These are phyloP conservation scores for Synergus gifuensis DNA, from an alignment of 2,888 invertebrate genomes.

Conservation along the genomic window DNA sequence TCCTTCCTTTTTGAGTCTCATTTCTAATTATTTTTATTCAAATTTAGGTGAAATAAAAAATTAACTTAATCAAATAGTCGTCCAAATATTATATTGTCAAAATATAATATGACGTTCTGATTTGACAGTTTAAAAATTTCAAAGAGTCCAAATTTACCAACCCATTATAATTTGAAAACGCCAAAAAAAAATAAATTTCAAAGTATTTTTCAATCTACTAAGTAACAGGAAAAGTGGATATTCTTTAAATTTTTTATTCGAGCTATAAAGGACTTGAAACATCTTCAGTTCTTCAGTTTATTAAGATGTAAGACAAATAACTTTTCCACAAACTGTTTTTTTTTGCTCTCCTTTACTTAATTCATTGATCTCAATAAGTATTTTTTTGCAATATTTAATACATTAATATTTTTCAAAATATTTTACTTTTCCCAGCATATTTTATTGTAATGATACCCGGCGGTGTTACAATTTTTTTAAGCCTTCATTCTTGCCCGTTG, in stretches of 20 bases:
- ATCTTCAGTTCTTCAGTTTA: not conserved
- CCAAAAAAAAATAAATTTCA: too few species aligned
- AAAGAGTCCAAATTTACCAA: too few species aligned
- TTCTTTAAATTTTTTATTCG: not conserved
- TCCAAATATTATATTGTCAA: too few species aligned
- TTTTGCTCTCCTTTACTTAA: not conserved
- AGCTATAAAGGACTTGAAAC: not conserved
- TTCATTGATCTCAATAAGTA: too few species aligned
- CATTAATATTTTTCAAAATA: not conserved
- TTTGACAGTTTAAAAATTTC: too few species aligned
- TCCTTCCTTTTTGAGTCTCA: not conserved
- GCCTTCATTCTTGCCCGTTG: conserved; percentile 41
- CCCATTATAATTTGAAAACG: too few species aligned
- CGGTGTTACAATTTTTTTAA: conserved; percentile 24
- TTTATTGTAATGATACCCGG: not conserved
- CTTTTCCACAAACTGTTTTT: not conserved
- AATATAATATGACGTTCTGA: too few species aligned
- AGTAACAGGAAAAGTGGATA: too few species aligned
- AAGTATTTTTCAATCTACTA: not conserved
- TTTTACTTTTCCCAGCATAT: not conserved
- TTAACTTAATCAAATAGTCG: too few species aligned
- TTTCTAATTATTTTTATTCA: not conserved
- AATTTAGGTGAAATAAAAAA: too few species aligned
- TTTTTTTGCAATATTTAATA: too few species aligned
- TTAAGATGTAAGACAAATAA: not conserved